phyloP scores from a whole-genome alignment of 1,140 invertebrate species.

The Vanessa atalanta region DNA sequence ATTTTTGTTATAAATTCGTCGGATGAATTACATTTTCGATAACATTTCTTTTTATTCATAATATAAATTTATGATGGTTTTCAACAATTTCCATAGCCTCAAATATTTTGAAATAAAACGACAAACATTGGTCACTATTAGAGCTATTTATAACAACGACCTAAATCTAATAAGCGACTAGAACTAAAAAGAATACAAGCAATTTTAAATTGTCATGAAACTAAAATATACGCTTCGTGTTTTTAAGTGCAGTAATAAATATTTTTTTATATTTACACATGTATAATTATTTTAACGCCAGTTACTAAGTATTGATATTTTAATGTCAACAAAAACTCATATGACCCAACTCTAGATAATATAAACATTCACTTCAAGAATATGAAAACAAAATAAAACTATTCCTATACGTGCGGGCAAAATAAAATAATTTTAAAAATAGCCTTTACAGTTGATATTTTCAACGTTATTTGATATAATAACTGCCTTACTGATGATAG shows the following conservation, averaged over 20 bases:
- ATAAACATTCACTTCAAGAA: not conserved
- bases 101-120: constrained; percentile 34
- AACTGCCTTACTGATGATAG: too few relatives aligned
- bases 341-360: not conserved
- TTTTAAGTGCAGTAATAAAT: constrained; percentile 23
- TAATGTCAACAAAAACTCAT: constrained; percentile 2
- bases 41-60: too few relatives aligned
- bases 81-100: constrained; percentile 33
- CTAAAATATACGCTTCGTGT: constrained; percentile 49
- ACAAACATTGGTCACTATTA: constrained; percentile 28
- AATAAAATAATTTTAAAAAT: not conserved
- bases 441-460: too few relatives aligned
- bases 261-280: constrained; percentile 30
- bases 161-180: constrained; percentile 69
- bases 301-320: not conserved
- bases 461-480: too few relatives aligned
- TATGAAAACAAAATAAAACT: not conserved
- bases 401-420: not conserved
- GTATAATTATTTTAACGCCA: not conserved
- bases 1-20: not conserved
- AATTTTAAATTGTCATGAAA: constrained; percentile 67
- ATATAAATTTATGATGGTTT: not conserved
- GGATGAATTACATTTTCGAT: too few relatives aligned
- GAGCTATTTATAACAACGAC: constrained; percentile 41
- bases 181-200: constrained; percentile 65